Evolutionary conservation across 2,797 vertebrate genomes (phyloP).

Genomic region (Pagetopsis macropterus): DNA sequence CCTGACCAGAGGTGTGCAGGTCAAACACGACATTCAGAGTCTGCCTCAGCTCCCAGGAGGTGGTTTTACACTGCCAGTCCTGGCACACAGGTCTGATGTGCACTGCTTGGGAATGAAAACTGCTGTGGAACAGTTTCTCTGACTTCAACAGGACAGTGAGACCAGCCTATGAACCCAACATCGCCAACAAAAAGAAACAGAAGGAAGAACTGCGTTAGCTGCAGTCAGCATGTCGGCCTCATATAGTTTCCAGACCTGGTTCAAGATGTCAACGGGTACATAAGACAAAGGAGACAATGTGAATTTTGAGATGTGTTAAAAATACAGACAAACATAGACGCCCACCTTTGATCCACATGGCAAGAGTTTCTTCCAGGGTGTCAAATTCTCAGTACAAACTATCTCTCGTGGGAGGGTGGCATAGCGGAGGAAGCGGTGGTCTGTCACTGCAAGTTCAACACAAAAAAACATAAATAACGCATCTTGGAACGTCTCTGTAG

Average conservation of each 20-base stretch:
- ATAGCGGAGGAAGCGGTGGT: conserved; percentile 92
- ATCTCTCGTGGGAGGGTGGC: conserved; percentile 94
- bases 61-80: conserved; percentile 85
- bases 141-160: conserved; percentile 94
- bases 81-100: conserved; percentile 94
- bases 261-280: neutral
- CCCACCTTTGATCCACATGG: conserved; percentile 95
- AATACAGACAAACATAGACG: neutral
- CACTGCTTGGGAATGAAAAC: conserved; percentile 94
- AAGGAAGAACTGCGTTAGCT: neutral
- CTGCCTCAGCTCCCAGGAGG: conserved; percentile 96
- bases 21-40: conserved; percentile 95
- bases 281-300: neutral
- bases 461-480: neutral
- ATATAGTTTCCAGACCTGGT: no score
- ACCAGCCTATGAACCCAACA: conserved; percentile 85
- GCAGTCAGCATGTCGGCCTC: neutral
- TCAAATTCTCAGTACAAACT: conserved; percentile 98
- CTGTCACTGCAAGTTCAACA: conserved; percentile 84
- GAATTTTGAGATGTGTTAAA: neutral
- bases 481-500: neutral
- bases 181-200: neutral
- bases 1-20: conserved; percentile 87
- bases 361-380: conserved; percentile 97
- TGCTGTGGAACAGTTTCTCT: conserved; percentile 96